These are phyloP conservation scores for Malachius bipustulatus DNA, from an alignment of 2,888 invertebrate species.

Conservation along the genomic window DNA sequence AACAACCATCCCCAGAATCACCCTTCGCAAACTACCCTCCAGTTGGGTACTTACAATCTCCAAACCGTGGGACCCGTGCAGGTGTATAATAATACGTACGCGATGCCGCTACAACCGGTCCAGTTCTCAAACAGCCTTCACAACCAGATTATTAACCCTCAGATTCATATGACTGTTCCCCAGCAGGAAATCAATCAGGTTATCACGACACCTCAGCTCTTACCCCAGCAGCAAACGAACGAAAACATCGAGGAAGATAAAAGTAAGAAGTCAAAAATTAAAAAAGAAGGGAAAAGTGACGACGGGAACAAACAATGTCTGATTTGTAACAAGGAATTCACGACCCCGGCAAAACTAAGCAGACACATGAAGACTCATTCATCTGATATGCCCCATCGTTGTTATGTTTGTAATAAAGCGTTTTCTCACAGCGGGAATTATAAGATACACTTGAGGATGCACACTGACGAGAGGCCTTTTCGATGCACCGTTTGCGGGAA, in stretches of 20 bases:
- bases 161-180: constrained; percentile 15
- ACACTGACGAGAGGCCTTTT: constrained; percentile 36
- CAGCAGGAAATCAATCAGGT: constrained; percentile 17
- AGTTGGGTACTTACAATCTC: constrained; percentile 26
- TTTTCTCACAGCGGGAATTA: constrained; percentile 38
- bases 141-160: constrained; percentile 21
- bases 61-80: constrained; percentile 29
- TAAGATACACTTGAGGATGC: constrained; percentile 36
- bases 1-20: constrained; percentile 28
- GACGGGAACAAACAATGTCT: constrained; percentile 30
- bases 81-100: constrained; percentile 30
- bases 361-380: constrained; percentile 38
- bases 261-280: constrained; percentile 17
- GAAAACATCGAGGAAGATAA: constrained; percentile 7
- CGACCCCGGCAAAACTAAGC: constrained; percentile 32
- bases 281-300: constrained; percentile 19
- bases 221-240: constrained; percentile 14
- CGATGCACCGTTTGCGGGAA: constrained; percentile 37
- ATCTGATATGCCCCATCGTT: constrained; percentile 35
- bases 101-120: constrained; percentile 30
- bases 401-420: constrained; percentile 35
- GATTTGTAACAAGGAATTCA: constrained; percentile 34
- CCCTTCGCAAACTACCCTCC: constrained; percentile 17
- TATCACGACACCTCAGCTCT: constrained; percentile 18
- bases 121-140: constrained; percentile 24